Conservation (phyloP, 1,140 invertebrate genomes). For the Physella acuta region DNA sequence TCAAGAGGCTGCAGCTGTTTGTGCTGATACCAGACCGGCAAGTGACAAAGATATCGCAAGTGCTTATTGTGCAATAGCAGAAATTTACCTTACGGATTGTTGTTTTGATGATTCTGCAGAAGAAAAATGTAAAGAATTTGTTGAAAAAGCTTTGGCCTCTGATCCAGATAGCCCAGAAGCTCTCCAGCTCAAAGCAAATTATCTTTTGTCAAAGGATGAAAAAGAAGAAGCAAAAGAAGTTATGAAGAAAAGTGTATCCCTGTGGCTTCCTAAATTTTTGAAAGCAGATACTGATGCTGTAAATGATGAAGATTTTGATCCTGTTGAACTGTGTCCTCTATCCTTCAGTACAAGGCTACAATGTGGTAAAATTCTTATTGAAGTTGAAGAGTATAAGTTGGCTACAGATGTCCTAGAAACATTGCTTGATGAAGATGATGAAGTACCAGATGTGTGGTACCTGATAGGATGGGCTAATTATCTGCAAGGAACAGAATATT, state of each 20-base stretch:
- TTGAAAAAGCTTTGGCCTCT: slow-evolving; percentile 53
- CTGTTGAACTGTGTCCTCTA: slow-evolving; percentile 37
- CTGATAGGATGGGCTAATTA: too few relatives aligned
- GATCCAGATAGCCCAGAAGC: slow-evolving; percentile 59
- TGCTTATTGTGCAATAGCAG: slow-evolving; percentile 60
- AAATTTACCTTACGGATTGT: slow-evolving; percentile 62
- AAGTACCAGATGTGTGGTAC: too few relatives aligned
- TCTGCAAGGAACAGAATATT: too few relatives aligned
- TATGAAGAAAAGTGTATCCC: slow-evolving; percentile 54
- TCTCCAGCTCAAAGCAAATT: slow-evolving; percentile 57
- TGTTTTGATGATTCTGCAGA: slow-evolving; percentile 60
- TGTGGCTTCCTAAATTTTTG: slow-evolving; percentile 54
- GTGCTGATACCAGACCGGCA: slow-evolving; percentile 30
- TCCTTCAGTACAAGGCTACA: slow-evolving; percentile 46
- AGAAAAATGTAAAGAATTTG: slow-evolving; percentile 49
- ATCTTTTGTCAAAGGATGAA: slow-evolving; percentile 53
- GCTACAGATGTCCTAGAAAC: too few relatives aligned
- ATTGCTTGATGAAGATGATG: too few relatives aligned
- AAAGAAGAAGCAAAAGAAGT: slow-evolving; percentile 50
- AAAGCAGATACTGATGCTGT: slow-evolving; percentile 33
- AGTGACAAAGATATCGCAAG: slow-evolving; percentile 54
- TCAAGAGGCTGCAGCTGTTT: slow-evolving; percentile 42
- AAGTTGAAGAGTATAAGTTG: slow-evolving; percentile 57
- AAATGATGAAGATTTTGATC: slow-evolving; percentile 35
- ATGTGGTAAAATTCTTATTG: slow-evolving; percentile 54